phyloP scores from a whole-genome alignment of 2,888 invertebrate genomes.

The Rhagonycha lutea region DNA sequence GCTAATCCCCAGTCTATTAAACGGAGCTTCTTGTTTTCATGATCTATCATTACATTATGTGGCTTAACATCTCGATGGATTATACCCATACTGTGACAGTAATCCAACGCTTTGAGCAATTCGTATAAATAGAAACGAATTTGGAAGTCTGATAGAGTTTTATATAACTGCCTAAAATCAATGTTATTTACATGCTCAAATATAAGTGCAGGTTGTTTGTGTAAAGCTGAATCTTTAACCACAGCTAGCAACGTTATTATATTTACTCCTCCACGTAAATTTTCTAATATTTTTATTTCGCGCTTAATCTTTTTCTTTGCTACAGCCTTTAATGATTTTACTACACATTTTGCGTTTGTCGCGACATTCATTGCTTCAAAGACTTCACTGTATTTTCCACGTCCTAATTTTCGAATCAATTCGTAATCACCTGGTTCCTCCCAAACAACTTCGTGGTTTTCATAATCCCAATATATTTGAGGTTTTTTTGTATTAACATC shows the following conservation, averaged over 20 bases:
- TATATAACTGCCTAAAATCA: constrained; percentile 99
- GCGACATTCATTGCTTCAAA: constrained; percentile 99
- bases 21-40: constrained; percentile 96
- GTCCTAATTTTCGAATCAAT: constrained; percentile 95
- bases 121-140: constrained; percentile 99
- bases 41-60: constrained; percentile 99
- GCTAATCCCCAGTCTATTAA: constrained; percentile 99
- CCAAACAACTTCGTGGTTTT: constrained; percentile 98
- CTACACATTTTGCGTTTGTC: constrained; percentile 99
- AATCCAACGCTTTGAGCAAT: constrained; percentile 97
- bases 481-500: constrained; percentile 98
- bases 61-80: constrained; percentile 99
- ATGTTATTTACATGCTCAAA: constrained; percentile 99
- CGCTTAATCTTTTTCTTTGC: constrained; percentile 99
- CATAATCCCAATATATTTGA: constrained; percentile 99
- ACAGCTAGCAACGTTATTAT: constrained; percentile 98
- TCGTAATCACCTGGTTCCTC: constrained; percentile 99
- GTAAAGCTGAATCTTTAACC: constrained; percentile 97
- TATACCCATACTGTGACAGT: constrained; percentile 99
- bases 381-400: constrained; percentile 99
- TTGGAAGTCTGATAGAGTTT: constrained; percentile 98
- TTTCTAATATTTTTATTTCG: constrained; percentile 99
- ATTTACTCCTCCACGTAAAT: constrained; percentile 98
- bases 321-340: constrained; percentile 98
- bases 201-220: constrained; percentile 97